Evolutionary conservation across 1,140 invertebrate genomes (phyloP).

Genomic region (Heterodera carotae): DNA sequence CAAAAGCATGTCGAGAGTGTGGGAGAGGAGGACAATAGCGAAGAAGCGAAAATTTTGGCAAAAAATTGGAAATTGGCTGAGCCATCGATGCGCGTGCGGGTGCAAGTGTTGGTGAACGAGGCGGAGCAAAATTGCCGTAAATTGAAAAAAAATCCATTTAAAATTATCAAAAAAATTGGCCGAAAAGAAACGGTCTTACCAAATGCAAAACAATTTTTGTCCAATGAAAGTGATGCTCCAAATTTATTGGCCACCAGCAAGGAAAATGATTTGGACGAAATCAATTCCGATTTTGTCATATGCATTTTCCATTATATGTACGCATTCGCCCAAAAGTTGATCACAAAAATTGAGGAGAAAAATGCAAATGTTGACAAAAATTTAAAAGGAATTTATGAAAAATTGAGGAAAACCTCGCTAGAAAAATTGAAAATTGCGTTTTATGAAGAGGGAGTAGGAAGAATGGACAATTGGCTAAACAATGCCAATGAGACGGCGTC

Average conservation of each 20-base stretch:
- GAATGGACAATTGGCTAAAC: background rate
- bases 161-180: background rate
- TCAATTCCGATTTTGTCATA: background rate
- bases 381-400: background rate
- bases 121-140: background rate
- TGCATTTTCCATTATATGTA: background rate
- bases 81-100: background rate
- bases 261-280: background rate
- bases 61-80: conserved; percentile 1
- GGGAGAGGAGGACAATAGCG: background rate
- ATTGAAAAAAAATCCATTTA: background rate
- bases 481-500: background rate
- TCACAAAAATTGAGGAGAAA: background rate
- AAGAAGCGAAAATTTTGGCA: background rate
- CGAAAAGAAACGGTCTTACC: background rate
- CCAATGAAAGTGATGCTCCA: too few relatives aligned
- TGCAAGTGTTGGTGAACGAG: background rate
- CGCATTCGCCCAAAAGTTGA: background rate
- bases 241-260: too few relatives aligned
- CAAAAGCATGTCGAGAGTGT: background rate
- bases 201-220: too few relatives aligned
- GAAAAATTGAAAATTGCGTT: background rate
- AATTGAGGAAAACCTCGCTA: background rate
- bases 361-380: background rate
- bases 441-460: background rate